phyloP scores from a whole-genome alignment of 2,113 vertebrate species.

The Cryptoleucopteryx plumbea region DNA sequence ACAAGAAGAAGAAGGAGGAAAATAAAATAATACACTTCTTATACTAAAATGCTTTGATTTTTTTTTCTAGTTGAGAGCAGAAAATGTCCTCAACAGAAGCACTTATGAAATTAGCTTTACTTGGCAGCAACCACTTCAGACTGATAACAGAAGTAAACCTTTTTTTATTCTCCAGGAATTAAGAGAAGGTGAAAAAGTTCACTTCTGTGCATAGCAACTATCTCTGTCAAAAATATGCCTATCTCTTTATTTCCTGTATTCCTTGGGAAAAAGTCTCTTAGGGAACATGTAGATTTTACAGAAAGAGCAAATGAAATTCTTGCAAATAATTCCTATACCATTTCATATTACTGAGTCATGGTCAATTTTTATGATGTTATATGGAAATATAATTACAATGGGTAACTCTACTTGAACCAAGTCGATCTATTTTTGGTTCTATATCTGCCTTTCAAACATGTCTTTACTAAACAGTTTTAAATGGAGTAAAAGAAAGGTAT shows the following conservation, averaged over 20 bases:
- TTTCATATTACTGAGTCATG: not conserved
- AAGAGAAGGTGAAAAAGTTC: not conserved
- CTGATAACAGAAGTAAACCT: not conserved
- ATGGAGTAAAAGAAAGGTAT: not conserved
- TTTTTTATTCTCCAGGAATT: not conserved
- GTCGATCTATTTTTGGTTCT: not conserved
- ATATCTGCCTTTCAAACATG: not conserved
- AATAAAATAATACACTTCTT: not conserved
- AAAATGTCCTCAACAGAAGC: not conserved
- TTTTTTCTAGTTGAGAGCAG: not conserved
- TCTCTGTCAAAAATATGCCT: not conserved
- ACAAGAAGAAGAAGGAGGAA: not conserved
- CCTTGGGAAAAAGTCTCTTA: not conserved
- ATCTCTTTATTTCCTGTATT: not conserved
- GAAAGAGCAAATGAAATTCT: not conserved
- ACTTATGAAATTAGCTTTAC: not conserved
- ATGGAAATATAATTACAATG: not conserved
- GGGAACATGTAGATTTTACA: not conserved
- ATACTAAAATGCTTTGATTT: not conserved
- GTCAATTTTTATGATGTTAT: not conserved
- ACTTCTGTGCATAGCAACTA: not conserved
- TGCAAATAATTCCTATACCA: not conserved
- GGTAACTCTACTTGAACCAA: not conserved
- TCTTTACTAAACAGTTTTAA: not conserved
- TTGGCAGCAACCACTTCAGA: not conserved